Evolutionary conservation across 2,113 vertebrate species (phyloP).

Genomic region (Alethe castanea): DNA sequence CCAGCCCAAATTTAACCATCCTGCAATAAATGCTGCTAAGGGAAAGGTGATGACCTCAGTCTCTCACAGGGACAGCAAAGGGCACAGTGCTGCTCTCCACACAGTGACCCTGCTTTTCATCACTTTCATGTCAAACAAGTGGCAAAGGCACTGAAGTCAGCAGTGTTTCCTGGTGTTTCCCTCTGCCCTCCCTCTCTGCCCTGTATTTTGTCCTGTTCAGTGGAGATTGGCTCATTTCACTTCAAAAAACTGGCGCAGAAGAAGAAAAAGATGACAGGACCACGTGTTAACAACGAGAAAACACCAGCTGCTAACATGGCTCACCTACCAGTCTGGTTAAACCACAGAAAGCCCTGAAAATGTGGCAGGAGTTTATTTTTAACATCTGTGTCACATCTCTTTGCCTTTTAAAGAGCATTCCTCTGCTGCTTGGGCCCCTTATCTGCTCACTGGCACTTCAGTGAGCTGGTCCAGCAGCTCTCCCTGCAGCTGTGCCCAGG

Average conservation of each 20-base stretch:
- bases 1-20: not conserved
- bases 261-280: not conserved
- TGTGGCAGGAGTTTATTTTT: slow-evolving; percentile 56
- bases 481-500: not conserved
- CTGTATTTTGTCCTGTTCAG: not conserved
- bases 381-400: slow-evolving; percentile 18
- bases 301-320: not conserved
- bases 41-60: not conserved
- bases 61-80: not conserved
- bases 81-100: not conserved
- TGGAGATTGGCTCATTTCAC: not conserved
- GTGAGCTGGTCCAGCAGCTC: not conserved
- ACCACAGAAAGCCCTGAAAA: not conserved
- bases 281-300: accelerated
- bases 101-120: not conserved
- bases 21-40: not conserved
- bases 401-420: slow-evolving; percentile 55
- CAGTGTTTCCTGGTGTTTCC: not conserved
- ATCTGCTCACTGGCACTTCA: not conserved
- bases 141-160: not conserved
- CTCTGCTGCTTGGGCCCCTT: not conserved
- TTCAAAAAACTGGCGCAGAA: not conserved
- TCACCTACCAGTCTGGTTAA: not conserved
- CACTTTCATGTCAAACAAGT: not conserved
- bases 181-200: not conserved